Percentiles rank a stretch among this genome's conserved stretches.
phyloP scores from a whole-genome alignment of 2,797 vertebrate species.

The Clarias fuscus region DNA sequence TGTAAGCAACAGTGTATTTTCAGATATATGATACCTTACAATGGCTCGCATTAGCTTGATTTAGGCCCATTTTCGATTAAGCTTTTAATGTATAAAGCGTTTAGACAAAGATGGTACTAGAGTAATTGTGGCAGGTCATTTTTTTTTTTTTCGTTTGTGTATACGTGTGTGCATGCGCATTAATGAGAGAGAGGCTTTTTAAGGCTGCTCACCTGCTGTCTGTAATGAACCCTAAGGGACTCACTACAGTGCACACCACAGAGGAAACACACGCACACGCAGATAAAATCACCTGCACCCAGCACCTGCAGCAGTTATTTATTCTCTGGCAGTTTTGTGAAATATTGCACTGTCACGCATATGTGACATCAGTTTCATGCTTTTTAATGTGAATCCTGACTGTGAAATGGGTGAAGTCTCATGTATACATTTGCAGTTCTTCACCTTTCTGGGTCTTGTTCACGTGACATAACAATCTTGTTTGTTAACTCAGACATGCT shows the following conservation, averaged over 20 bases:
- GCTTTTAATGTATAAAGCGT: slow-evolving; percentile 42
- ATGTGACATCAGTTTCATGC: slow-evolving; percentile 31
- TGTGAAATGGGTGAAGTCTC: slow-evolving; percentile 47
- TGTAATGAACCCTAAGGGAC: slow-evolving; percentile 58
- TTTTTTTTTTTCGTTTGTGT: slow-evolving; percentile 33
- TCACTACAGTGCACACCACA: slow-evolving; percentile 25
- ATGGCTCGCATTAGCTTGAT: slow-evolving; percentile 42
- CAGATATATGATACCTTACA: slow-evolving; percentile 57
- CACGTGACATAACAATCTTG: slow-evolving; percentile 36
- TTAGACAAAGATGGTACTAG: slow-evolving; percentile 43
- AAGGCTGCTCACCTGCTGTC: slow-evolving; percentile 56
- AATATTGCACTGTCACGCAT: slow-evolving; percentile 39
- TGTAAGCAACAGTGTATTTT: slow-evolving; percentile 63
- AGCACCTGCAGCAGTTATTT: slow-evolving; percentile 48
- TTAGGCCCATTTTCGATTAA: slow-evolving; percentile 40
- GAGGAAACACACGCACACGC: slow-evolving; percentile 19
- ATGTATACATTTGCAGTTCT: slow-evolving; percentile 29
- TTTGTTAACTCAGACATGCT: neutral
- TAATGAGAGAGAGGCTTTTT: slow-evolving; percentile 47
- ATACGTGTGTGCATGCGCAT: slow-evolving; percentile 35
- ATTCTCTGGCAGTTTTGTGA: slow-evolving; percentile 28
- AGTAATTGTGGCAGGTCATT: slow-evolving; percentile 55
- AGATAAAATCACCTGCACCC: slow-evolving; percentile 54
- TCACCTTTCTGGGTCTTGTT: neutral
- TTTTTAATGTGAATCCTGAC: slow-evolving; percentile 35